Percentiles rank a stretch among this genome's conserved stretches.
phyloP scores from a whole-genome alignment of 92 coral and sea anemone genomes.

The Pocillopora meandrina region DNA sequence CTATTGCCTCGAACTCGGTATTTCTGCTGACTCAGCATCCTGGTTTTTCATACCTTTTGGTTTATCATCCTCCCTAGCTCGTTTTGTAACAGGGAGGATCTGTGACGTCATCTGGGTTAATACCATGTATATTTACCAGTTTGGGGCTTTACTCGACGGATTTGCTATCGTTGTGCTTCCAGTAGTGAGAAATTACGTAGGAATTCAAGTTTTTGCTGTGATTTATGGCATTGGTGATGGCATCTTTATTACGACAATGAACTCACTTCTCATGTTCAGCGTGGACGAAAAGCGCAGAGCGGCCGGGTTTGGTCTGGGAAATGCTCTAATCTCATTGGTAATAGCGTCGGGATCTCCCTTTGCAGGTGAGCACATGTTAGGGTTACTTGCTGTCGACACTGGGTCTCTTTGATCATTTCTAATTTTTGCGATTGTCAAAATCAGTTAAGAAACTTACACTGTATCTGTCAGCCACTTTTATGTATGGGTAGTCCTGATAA shows the following conservation, averaged over 20 bases:
- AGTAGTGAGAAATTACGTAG: conserved; percentile 12
- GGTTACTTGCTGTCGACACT: background rate
- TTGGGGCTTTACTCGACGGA: conserved; percentile 29
- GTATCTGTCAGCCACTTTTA: no score
- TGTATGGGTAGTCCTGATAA: no score
- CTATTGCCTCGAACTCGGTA: no score
- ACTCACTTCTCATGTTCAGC: conserved; percentile 34
- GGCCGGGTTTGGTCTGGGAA: conserved; percentile 45
- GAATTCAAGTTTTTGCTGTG: conserved; percentile 37
- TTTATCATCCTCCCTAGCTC: no score
- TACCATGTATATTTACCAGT: conserved; percentile 13
- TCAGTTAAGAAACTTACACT: no score
- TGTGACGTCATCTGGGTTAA: background rate
- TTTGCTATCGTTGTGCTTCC: background rate
- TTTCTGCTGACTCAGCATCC: no score
- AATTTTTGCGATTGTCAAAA: no score
- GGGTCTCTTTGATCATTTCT: background rate
- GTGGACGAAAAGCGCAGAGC: conserved; percentile 44
- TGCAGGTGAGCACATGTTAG: conserved; percentile 32
- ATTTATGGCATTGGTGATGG: conserved; percentile 54
- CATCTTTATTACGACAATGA: conserved; percentile 30
- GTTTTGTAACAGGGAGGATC: background rate
- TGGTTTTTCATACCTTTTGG: no score
- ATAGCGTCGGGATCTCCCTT: conserved; percentile 54
- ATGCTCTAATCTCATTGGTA: conserved; percentile 22